Evolutionary conservation across 2,797 vertebrate species (phyloP).

Genomic region (Hafferia zeledoni): DNA sequence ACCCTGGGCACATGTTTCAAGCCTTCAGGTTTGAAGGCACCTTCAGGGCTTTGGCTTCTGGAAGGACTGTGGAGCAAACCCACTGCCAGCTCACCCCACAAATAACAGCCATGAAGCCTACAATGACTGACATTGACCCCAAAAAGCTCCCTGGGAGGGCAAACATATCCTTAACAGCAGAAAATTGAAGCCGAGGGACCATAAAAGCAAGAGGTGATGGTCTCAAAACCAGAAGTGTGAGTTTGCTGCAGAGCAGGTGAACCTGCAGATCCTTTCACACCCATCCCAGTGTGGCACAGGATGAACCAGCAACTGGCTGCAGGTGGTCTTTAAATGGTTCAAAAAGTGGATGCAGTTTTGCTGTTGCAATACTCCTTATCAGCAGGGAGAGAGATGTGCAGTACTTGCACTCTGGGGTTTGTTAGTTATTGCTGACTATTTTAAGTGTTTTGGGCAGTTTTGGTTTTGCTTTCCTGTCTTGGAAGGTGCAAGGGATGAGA

Average conservation of each 20-base stretch:
- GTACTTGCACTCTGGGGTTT: neutral
- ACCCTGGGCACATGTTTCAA: neutral
- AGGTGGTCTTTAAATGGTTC: neutral
- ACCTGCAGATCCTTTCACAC: neutral
- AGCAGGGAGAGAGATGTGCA: neutral
- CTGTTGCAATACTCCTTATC: neutral
- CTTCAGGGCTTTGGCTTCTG: neutral
- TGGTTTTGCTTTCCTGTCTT: neutral
- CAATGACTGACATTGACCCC: neutral
- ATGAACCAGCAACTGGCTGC: neutral
- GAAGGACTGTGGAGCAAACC: neutral
- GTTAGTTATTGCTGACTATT: neutral
- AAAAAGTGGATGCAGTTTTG: neutral
- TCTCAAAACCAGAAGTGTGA: neutral
- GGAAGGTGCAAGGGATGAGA: neutral
- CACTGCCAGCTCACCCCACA: neutral
- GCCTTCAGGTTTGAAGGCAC: neutral
- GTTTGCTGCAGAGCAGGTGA: neutral
- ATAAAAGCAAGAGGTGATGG: neutral
- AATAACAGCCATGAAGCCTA: neutral
- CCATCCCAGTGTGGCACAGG: rapidly evolving
- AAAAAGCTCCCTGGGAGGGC: neutral
- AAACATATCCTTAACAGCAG: neutral
- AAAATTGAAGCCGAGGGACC: neutral
- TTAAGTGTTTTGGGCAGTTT: neutral